Percentiles rank a stretch among this genome's conserved stretches.
Conservation (phyloP, 2,797 vertebrate genomes). For the Tapirus indicus region DNA sequence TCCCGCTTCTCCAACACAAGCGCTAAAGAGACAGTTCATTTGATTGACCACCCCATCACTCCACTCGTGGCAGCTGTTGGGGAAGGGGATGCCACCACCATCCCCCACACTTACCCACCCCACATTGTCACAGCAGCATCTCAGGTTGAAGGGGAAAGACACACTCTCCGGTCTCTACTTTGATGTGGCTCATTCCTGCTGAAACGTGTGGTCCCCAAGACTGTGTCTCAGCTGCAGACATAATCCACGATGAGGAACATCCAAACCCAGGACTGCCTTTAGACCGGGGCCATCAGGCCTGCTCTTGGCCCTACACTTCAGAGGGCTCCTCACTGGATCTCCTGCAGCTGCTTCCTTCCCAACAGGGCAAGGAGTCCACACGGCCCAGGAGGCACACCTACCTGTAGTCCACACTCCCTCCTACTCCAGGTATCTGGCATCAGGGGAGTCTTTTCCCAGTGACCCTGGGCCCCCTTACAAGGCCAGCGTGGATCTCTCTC, state of each 20-base stretch:
- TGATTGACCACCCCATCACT: accelerated
- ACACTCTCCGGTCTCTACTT: not conserved
- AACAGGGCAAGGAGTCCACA: not conserved
- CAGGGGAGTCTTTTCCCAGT: not conserved
- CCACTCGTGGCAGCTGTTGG: not conserved
- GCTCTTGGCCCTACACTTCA: not conserved
- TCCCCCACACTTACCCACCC: not conserved
- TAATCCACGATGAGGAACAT: accelerated
- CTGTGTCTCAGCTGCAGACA: not conserved
- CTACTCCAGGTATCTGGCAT: not conserved
- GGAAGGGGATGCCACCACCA: not conserved
- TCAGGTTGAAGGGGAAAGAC: not conserved
- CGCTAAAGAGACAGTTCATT: accelerated
- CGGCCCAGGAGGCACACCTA: accelerated
- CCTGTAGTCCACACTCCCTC: not conserved
- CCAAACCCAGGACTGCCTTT: not conserved
- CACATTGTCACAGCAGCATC: too few relatives aligned
- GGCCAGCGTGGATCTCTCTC: not conserved
- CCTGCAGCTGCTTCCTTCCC: not conserved
- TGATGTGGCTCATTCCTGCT: not conserved
- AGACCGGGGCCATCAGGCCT: not conserved
- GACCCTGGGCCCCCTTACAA: not conserved
- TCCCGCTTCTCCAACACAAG: not conserved
- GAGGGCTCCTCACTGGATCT: not conserved
- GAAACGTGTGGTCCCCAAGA: not conserved